phyloP scores from a whole-genome alignment of 2,797 vertebrate species.

The Myotis myotis region DNA sequence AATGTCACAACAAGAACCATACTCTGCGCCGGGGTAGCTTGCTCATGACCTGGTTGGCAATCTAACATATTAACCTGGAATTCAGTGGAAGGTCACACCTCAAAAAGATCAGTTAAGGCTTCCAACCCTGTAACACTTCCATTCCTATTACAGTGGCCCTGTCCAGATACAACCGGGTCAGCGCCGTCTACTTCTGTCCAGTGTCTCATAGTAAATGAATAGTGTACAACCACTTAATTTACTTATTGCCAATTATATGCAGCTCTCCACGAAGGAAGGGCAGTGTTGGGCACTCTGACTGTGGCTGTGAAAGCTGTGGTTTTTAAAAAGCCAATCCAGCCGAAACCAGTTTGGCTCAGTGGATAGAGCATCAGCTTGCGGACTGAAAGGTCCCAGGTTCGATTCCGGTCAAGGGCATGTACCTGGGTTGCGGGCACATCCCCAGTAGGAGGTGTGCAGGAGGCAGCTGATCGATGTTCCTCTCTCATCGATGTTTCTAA shows the following conservation, averaged over 20 bases:
- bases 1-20: slow-evolving; percentile 93
- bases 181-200: slow-evolving; percentile 94
- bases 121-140: slow-evolving; percentile 94
- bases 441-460: too few relatives aligned
- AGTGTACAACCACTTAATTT: background rate
- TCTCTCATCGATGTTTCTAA: too few relatives aligned
- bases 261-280: slow-evolving; percentile 7
- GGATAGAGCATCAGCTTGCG: too few relatives aligned
- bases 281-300: background rate
- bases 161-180: slow-evolving; percentile 94
- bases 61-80: slow-evolving; percentile 94
- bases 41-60: slow-evolving; percentile 96
- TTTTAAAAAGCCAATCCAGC: slow-evolving; percentile 20
- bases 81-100: slow-evolving; percentile 94
- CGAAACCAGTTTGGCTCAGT: too few relatives aligned
- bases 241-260: slow-evolving; percentile 60
- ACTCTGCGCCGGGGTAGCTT: slow-evolving; percentile 95
- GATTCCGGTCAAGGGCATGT: too few relatives aligned
- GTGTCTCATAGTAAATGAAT: slow-evolving; percentile 94
- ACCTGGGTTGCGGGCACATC: too few relatives aligned
- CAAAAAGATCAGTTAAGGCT: slow-evolving; percentile 92
- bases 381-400: too few relatives aligned
- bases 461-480: too few relatives aligned
- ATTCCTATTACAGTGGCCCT: slow-evolving; percentile 95
- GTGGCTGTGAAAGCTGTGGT: background rate